A percentile compares a stretch with the other conserved stretches of the same genome.
Conservation (phyloP, 2,113 vertebrate species). For the Bostrychus sinensis region DNA sequence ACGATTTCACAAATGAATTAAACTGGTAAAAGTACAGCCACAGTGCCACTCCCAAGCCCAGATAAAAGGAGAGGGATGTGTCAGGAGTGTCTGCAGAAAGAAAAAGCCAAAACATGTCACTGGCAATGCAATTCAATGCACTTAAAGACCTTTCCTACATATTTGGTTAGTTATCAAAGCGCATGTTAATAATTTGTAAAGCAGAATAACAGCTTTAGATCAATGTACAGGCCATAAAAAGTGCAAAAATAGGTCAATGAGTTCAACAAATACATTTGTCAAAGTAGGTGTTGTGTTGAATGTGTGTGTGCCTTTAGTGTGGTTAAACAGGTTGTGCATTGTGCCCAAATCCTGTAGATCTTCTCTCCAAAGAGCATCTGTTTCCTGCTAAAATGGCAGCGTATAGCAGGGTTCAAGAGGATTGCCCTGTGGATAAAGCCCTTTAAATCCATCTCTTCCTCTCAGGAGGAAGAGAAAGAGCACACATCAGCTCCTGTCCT, state of each 20-base stretch:
- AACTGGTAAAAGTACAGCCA: too few species aligned
- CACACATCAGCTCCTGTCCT: conserved; percentile 32
- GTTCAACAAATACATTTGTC: conserved; percentile 47
- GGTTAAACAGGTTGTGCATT: conserved; percentile 19
- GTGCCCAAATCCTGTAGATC: conserved; percentile 19
- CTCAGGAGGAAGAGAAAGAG: conserved; percentile 48
- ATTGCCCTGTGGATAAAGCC: conserved; percentile 45
- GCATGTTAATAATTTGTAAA: conserved; percentile 50
- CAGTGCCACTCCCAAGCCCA: too few species aligned
- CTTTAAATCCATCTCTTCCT: conserved; percentile 61
- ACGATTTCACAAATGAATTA: not conserved
- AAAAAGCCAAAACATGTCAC: too few species aligned
- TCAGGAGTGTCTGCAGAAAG: too few species aligned
- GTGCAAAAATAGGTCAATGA: conserved; percentile 2
- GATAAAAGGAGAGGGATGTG: too few species aligned
- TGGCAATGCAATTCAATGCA: too few species aligned
- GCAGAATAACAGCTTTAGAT: conserved; percentile 16
- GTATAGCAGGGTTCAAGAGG: conserved; percentile 49
- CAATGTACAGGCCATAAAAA: conserved; percentile 1
- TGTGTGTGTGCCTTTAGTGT: conserved; percentile 5
- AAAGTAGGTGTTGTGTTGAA: not conserved
- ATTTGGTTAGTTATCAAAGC: conserved; percentile 23
- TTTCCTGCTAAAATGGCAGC: conserved; percentile 50
- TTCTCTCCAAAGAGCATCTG: conserved; percentile 38
- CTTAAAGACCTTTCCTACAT: not conserved